Evolutionary conservation across 1,140 invertebrate species (phyloP), one percentile per base, ranked within the genome.

Genomic region (Drusus annulatus): DNA sequence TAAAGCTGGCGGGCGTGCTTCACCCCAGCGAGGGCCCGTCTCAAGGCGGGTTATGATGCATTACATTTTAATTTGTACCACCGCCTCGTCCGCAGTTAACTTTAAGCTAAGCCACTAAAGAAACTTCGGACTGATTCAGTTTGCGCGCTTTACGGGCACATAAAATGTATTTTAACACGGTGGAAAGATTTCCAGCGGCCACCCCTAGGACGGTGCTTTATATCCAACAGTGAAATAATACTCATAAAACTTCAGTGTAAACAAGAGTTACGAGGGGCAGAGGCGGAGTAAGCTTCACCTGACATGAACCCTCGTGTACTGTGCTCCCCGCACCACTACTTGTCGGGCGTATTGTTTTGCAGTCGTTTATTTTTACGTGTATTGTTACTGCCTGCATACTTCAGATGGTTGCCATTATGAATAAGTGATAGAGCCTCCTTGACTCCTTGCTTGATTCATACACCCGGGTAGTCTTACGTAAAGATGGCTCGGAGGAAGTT

Each of bases 61-160:
- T 83, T 81, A 83, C 76, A 80, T 78, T 80, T 83, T 83, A 83
- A 83, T 83, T 83, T 80, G 63, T 36, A 50, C 76, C 69, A 36
- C 56, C 45, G 25, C 62, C 31, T 19, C 69, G 65, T n/a, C 36
- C 78, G 69, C 71, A 71, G 65, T 81, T 78, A 81, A 69, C 63
- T 78, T 75, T 81, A 80, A 78, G 80, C 76, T 75, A 79, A 54
- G 52, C 69, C 77, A 50, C 45, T 79, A 76, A 79, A 82, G 74
- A 54, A 69, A 50, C 78, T 60, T 36, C 31, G 31, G 81, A 52
- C 81, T 78, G 60, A 76, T 82, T 76, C 62, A 21, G 63, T 79
- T 76, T 68, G 45, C 50, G 21, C 45, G 52, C 52, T 83, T 83
- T 80, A 83, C 79, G 82, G 15, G 25, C 36, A 23, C 76, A 52